Evolutionary conservation across 2,888 invertebrate genomes (phyloP).

Genomic region (Drosophila mimetica): DNA sequence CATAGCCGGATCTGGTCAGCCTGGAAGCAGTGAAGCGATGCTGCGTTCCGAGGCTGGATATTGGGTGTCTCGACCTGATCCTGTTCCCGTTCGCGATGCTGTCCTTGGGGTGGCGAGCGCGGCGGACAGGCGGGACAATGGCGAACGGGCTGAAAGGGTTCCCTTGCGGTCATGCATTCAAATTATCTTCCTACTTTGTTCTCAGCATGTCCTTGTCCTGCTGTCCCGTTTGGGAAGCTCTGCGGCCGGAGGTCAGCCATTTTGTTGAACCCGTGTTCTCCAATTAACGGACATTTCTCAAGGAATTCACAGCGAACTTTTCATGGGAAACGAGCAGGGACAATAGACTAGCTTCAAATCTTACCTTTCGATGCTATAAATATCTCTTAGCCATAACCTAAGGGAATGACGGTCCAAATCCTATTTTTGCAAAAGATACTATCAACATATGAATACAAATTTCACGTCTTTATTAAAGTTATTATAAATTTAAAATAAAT

Average conservation of each 20-base stretch:
- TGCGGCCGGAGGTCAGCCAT: slow-evolving; percentile 68
- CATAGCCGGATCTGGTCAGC: slow-evolving; percentile 75
- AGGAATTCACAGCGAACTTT: slow-evolving; percentile 29
- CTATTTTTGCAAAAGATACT: too few species aligned
- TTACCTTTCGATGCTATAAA: too few species aligned
- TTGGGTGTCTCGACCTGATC: slow-evolving; percentile 43
- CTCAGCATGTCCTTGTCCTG: slow-evolving; percentile 32
- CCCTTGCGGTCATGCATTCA: slow-evolving; percentile 73
- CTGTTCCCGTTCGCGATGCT: slow-evolving; percentile 17
- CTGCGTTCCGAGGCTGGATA: slow-evolving; percentile 40
- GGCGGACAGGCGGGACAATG: slow-evolving; percentile 60
- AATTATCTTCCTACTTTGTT: slow-evolving; percentile 66
- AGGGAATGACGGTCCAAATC: too few species aligned
- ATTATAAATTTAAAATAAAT: too few species aligned
- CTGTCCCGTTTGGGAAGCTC: slow-evolving; percentile 37
- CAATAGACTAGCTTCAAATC: background rate
- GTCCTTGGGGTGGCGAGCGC: slow-evolving; percentile 53
- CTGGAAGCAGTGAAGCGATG: slow-evolving; percentile 45
- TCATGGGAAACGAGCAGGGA: slow-evolving; percentile 4
- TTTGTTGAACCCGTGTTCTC: slow-evolving; percentile 70
- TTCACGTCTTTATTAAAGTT: too few species aligned
- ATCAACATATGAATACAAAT: too few species aligned
- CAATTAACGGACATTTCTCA: slow-evolving; percentile 78
- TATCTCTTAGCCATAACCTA: background rate
- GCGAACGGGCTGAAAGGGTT: slow-evolving; percentile 66